A percentile compares a stretch with the other conserved stretches of the same genome.
Conservation (phyloP, 1,140 invertebrate species). For the Tyrophagus putrescentiae region DNA sequence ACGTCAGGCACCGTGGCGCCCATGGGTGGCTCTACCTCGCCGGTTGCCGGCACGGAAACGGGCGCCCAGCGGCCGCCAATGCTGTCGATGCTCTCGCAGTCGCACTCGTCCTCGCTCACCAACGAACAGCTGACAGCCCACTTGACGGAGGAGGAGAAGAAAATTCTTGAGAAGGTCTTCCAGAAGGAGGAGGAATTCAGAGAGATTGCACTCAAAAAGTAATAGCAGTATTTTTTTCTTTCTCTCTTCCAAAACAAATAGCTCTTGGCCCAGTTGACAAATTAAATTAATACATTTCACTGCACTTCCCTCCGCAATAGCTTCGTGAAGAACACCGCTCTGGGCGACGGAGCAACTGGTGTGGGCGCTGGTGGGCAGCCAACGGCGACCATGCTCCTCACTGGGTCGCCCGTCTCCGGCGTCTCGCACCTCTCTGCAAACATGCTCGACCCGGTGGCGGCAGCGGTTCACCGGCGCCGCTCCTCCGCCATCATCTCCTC, state of each 20-base stretch:
- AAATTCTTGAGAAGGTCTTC: slow-evolving; percentile 23
- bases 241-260: background rate
- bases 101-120: slow-evolving; percentile 21
- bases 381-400: background rate
- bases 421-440: slow-evolving; percentile 9
- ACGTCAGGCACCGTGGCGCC: background rate
- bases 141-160: slow-evolving; percentile 22
- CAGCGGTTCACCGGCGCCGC: slow-evolving; percentile 3
- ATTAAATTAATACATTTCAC: background rate
- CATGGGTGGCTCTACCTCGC: background rate
- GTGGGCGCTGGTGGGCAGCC: background rate
- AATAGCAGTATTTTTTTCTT: background rate
- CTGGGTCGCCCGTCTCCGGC: background rate
- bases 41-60: background rate
- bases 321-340: slow-evolving; percentile 4
- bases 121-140: slow-evolving; percentile 23
- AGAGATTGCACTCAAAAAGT: slow-evolving; percentile 19
- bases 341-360: background rate
- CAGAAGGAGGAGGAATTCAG: slow-evolving; percentile 24
- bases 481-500: slow-evolving; percentile 2
- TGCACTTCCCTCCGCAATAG: background rate
- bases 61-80: slow-evolving; percentile 1
- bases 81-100: background rate
- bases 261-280: too few species aligned
- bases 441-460: slow-evolving; percentile 12